Conservation (phyloP, 2,888 invertebrate species). For the Drosophila kambysellisi region DNA sequence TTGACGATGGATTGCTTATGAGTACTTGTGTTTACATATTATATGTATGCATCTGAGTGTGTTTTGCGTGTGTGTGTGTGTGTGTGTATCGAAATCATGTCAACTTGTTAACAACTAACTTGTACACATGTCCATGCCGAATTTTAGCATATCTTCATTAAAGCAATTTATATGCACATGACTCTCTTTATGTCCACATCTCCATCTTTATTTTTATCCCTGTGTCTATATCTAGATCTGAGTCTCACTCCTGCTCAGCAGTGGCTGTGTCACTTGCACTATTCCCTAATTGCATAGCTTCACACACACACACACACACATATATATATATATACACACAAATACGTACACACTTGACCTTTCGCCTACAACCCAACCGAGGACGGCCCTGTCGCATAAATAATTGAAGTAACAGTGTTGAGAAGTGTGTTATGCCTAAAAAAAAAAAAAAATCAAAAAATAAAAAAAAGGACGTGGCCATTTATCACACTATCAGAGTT, state of each 20-base stretch:
- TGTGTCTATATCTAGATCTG: background rate
- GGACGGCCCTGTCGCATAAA: constrained; percentile 48
- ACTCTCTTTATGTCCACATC: constrained; percentile 1
- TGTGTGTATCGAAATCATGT: constrained; percentile 18
- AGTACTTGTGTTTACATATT: background rate
- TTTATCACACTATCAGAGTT: constrained; percentile 42
- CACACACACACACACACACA: constrained; percentile 4
- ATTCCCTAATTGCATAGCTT: constrained; percentile 55
- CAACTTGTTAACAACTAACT: constrained; percentile 45
- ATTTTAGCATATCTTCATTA: constrained; percentile 71
- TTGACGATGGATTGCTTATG: constrained; percentile 11
- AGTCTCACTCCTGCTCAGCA: background rate
- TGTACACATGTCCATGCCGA: constrained; percentile 41
- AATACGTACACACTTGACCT: constrained; percentile 45
- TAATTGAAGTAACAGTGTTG: constrained; percentile 74
- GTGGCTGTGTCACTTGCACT: constrained; percentile 31
- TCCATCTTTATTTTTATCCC: background rate
- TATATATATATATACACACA: no score
- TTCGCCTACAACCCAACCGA: constrained; percentile 19
- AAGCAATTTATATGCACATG: constrained; percentile 73
- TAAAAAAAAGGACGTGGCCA: constrained; percentile 42
- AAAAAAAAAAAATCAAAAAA: constrained; percentile 35
- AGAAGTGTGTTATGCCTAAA: constrained; percentile 51
- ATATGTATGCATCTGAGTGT: background rate
- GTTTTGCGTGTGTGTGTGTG: background rate